These are phyloP conservation scores for Gnathonemus longibarbis DNA, from an alignment of 2,113 vertebrate species.

Conservation along the genomic window DNA sequence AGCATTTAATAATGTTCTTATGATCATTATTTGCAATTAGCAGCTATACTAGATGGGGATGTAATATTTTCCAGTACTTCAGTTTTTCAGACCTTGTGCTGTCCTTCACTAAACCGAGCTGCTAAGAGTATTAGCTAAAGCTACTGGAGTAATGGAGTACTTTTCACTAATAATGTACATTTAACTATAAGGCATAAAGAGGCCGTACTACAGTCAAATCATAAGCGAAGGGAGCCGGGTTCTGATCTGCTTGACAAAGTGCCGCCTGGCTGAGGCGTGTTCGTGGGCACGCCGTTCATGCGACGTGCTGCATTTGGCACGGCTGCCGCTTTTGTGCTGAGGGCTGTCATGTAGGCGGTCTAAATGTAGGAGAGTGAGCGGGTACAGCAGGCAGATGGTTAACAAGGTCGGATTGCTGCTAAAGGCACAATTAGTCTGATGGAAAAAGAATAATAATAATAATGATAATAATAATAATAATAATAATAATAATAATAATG, in stretches of 20 bases:
- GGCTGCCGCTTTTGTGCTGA: neutral
- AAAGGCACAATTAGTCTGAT: neutral
- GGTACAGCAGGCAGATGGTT: neutral
- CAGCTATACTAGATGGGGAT: neutral
- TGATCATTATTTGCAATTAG: neutral
- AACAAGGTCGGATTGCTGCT: neutral
- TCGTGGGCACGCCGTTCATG: neutral
- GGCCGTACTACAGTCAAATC: neutral
- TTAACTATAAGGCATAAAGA: neutral
- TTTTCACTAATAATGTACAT: neutral
- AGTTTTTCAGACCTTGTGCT: neutral
- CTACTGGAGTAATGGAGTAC: neutral
- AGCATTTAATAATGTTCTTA: neutral
- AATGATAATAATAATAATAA: neutral
- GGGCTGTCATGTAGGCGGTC: neutral
- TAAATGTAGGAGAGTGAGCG: neutral
- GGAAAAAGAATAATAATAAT: neutral
- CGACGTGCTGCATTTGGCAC: neutral
- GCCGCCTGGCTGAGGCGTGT: neutral
- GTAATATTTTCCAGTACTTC: neutral
- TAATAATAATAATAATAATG: neutral
- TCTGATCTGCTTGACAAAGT: neutral
- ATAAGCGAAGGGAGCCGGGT: neutral
- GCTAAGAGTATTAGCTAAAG: neutral
- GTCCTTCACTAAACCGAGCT: neutral